Base-by-base conservation (phyloP, 2,113 vertebrate genomes). In the Plestiodon gilberti region DNA sequence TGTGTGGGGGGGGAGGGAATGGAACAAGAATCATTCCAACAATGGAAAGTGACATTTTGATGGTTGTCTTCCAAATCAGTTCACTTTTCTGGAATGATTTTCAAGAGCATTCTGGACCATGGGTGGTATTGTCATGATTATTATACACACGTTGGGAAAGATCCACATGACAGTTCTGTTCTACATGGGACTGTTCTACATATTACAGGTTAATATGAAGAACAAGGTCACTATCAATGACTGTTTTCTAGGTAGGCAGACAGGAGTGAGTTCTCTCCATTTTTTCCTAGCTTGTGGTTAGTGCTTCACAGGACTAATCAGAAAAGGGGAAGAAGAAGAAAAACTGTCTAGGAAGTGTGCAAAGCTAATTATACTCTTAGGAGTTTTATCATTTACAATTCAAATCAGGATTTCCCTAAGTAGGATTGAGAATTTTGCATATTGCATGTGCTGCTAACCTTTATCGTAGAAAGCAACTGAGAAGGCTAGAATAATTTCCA, bases 321-420 rank as follows among this genome's bases (percentile, higher is more conserved):
- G 30, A 73, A 64, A 86, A 35, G 10, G 35, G 25, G 8, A 75
- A 25, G 52, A 2, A 69, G 22, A 9, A 82, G 38, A 67, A 89
- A 43, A 43, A 52, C 90, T 84, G 35, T 80, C 78, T 91, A 25
- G 79, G 85, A 87, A 94, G 76, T 83, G 85, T 84, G 81, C 2
- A 82, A 93, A 90, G 64, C 86, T 95, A 95, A 93, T 94, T 93
- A 91, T 90, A 90, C 88, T 93, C 93, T 93, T 78, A 93, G 92
- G 92, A 93, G 76, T 83, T 93, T 65, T 89, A 85, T 86, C 55
- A 90, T 94, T 67, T 95, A 59, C 91, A 94, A 93, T 93, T 93
- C 85, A 93, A 93, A 94, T 92, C 80, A 90, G 87, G 78, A 89
- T 89, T 90, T 93, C 88, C 88, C 92, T 91, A 59, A 91, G 81